Evolutionary conservation across 2,113 vertebrate species (phyloP).

Genomic region (Indicator indicator): DNA sequence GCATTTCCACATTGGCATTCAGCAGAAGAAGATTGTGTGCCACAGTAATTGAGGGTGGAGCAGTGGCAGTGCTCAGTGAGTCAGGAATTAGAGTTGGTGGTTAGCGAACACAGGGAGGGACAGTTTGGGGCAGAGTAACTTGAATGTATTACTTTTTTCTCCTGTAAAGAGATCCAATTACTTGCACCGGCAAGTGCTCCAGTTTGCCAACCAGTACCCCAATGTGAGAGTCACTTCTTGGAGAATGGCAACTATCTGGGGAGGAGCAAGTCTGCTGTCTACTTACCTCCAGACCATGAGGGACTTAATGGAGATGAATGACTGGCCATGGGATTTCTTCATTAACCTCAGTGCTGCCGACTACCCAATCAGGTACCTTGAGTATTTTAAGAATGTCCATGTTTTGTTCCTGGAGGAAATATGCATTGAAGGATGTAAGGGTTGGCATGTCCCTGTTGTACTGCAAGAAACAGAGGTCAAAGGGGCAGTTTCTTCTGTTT

Average conservation of each 20-base stretch:
- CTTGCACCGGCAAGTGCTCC: conserved; percentile 90
- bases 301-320: conserved; percentile 92
- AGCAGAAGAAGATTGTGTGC: background rate
- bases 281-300: conserved; percentile 96
- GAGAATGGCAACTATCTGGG: conserved; percentile 99
- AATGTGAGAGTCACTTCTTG: conserved; percentile 94
- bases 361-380: conserved; percentile 92
- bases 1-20: background rate
- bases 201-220: conserved; percentile 83
- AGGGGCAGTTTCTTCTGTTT: background rate
- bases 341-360: conserved; percentile 98
- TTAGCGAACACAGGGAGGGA: background rate
- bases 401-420: background rate
- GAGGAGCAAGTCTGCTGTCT: conserved; percentile 93
- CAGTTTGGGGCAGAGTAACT: background rate
- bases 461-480: background rate
- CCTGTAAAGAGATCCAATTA: conserved; percentile 90
- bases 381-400: background rate
- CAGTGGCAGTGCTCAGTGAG: background rate
- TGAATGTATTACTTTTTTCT: conserved; percentile 53
- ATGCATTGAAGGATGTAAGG: background rate
- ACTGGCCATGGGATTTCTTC: conserved; percentile 99
- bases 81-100: background rate
- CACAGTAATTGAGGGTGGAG: background rate
- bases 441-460: background rate